Percentiles rank a stretch among this genome's conserved stretches.
These are phyloP conservation scores for Pituophis catenifer DNA, from an alignment of 2,113 vertebrate genomes.

Conservation along the genomic window DNA sequence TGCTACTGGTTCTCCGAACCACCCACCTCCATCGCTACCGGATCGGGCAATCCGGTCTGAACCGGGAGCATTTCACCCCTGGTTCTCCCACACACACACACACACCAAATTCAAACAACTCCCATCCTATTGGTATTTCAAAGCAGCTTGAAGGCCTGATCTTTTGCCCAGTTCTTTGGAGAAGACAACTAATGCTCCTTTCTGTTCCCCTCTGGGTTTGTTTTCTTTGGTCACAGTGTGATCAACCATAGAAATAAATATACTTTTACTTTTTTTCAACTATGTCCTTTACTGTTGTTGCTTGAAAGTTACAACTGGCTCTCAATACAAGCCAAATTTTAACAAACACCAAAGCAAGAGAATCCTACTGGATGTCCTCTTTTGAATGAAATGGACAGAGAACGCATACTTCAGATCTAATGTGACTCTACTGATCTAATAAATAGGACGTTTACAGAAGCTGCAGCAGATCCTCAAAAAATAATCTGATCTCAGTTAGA, in stretches of 20 bases:
- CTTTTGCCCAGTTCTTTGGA: neutral
- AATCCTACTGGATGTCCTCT: neutral
- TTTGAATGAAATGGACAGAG: neutral
- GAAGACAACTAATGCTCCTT: neutral
- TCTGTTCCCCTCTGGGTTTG: neutral
- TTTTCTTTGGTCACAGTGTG: neutral
- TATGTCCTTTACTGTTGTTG: neutral
- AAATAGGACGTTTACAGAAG: neutral
- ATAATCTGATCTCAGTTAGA: neutral
- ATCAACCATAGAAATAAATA: neutral
- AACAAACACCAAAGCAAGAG: neutral
- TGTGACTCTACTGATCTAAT: neutral
- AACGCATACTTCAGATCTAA: neutral
- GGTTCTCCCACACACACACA: neutral
- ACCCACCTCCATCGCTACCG: too few relatives aligned
- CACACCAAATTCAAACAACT: neutral
- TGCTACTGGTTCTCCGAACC: too few relatives aligned
- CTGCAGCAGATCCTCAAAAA: neutral
- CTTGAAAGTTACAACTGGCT: neutral
- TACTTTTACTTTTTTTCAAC: neutral
- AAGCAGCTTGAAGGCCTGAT: neutral
- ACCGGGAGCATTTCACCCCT: too few relatives aligned
- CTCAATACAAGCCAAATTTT: neutral
- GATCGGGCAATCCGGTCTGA: too few relatives aligned
- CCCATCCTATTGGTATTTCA: neutral